Percentiles rank a stretch among this genome's conserved stretches.
These are phyloP conservation scores for Ochotona princeps DNA, from an alignment of 2,113 vertebrate species.

Conservation along the genomic window DNA sequence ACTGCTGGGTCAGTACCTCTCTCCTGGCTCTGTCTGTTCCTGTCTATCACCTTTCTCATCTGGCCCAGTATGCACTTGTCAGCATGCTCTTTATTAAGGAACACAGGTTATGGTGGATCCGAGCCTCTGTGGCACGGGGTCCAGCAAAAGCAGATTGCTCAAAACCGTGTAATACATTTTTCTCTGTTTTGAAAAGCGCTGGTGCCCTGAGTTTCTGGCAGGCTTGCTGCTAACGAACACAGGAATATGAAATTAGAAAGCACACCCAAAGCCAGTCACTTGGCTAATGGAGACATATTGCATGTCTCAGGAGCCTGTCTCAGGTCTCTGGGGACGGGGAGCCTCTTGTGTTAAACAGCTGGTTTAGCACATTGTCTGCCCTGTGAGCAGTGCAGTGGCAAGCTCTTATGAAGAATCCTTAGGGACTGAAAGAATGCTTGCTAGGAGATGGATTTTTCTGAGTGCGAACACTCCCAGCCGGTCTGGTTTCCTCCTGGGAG, in stretches of 20 bases:
- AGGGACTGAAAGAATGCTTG: slow-evolving; percentile 73
- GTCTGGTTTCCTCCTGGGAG: slow-evolving; percentile 72
- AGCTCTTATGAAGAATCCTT: slow-evolving; percentile 76
- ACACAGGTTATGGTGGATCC: background rate
- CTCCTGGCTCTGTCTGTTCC: background rate
- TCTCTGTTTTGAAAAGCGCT: slow-evolving; percentile 44
- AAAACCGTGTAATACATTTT: background rate
- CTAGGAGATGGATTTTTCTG: slow-evolving; percentile 67
- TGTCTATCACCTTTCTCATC: background rate
- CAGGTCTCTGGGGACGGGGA: slow-evolving; percentile 75
- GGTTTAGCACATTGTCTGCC: slow-evolving; percentile 83
- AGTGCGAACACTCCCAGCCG: slow-evolving; percentile 59
- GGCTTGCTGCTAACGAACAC: slow-evolving; percentile 54
- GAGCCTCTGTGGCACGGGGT: background rate
- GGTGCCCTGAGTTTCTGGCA: slow-evolving; percentile 37
- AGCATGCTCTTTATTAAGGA: background rate
- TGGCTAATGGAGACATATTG: slow-evolving; percentile 71
- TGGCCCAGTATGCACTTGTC: background rate
- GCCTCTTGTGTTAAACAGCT: slow-evolving; percentile 83
- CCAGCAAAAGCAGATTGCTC: background rate
- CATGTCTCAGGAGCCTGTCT: slow-evolving; percentile 71
- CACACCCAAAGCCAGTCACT: slow-evolving; percentile 41
- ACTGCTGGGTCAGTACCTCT: background rate
- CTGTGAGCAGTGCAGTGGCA: slow-evolving; percentile 64
- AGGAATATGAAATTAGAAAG: slow-evolving; percentile 73